Evolutionary conservation across 2,888 invertebrate species (phyloP).

Genomic region (Dicyrtomina minuta): DNA sequence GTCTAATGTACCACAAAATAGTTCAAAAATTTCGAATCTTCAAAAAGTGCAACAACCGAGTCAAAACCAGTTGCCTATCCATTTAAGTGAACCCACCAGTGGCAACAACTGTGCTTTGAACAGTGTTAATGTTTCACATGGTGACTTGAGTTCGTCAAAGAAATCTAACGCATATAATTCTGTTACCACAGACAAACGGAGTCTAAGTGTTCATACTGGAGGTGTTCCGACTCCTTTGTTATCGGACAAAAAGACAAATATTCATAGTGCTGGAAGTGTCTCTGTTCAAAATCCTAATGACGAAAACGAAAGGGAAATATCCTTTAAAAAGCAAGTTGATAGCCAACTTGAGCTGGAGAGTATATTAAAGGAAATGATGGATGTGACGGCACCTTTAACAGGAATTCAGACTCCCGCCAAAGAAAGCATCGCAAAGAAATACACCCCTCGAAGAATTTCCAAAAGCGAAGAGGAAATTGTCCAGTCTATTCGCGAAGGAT

Average conservation of each 20-base stretch:
- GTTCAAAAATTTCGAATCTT: slow-evolving; percentile 32
- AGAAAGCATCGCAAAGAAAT: slow-evolving; percentile 43
- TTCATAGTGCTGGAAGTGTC: slow-evolving; percentile 44
- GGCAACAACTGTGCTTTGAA: slow-evolving; percentile 28
- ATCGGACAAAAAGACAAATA: slow-evolving; percentile 38
- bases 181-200: slow-evolving; percentile 19
- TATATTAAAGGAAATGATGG: slow-evolving; percentile 54
- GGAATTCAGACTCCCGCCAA: slow-evolving; percentile 49
- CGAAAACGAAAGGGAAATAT: slow-evolving; percentile 30
- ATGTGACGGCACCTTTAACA: slow-evolving; percentile 52
- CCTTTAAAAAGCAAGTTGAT: slow-evolving; percentile 51
- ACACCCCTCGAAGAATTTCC: slow-evolving; percentile 50
- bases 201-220: slow-evolving; percentile 33
- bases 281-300: slow-evolving; percentile 32
- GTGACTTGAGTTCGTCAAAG: slow-evolving; percentile 8
- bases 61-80: slow-evolving; percentile 34
- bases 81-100: slow-evolving; percentile 4
- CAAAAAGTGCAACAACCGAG: slow-evolving; percentile 45
- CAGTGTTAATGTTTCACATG: slow-evolving; percentile 19
- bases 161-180: slow-evolving; percentile 11
- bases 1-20: slow-evolving; percentile 18
- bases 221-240: slow-evolving; percentile 38
- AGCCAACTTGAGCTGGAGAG: slow-evolving; percentile 53
- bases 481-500: slow-evolving; percentile 43
- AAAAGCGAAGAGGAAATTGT: too few species aligned